These are phyloP conservation scores for Dasysyrphus tricinctus DNA, from an alignment of 2,888 invertebrate genomes.

Conservation along the genomic window DNA sequence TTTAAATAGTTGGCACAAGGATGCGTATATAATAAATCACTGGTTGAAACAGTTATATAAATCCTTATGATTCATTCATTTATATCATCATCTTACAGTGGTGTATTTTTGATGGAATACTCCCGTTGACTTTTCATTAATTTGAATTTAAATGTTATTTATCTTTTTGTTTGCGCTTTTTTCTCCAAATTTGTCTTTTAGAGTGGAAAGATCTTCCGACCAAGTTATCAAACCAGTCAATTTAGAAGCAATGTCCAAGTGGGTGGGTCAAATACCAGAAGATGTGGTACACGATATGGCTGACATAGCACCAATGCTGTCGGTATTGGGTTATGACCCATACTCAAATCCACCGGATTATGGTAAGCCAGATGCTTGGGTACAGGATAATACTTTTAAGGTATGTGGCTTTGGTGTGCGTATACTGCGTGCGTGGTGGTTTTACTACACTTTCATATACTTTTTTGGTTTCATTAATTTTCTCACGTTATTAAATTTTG, in stretches of 20 bases:
- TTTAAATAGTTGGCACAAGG: conserved; percentile 18
- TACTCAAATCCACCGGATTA: conserved; percentile 98
- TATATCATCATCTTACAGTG: neutral
- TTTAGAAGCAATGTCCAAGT: conserved; percentile 96
- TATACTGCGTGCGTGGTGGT: conserved; percentile 56
- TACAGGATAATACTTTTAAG: conserved; percentile 87
- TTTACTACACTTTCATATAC: neutral
- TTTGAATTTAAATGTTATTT: conserved; percentile 13
- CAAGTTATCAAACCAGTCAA: conserved; percentile 99
- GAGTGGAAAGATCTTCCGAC: conserved; percentile 98
- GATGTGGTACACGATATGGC: conserved; percentile 97
- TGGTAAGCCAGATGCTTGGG: conserved; percentile 91
- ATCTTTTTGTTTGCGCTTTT: neutral
- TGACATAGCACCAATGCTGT: conserved; percentile 96
- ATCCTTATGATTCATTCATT: conserved; percentile 40
- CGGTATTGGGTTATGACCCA: conserved; percentile 96
- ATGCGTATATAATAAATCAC: conserved; percentile 56
- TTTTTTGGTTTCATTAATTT: neutral
- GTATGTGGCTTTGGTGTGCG: conserved; percentile 78
- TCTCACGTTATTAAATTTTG: neutral
- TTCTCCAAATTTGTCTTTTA: conserved; percentile 83
- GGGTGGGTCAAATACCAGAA: conserved; percentile 94
- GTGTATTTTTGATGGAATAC: neutral
- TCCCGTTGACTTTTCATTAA: conserved; percentile 10
- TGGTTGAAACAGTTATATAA: conserved; percentile 39